Evolutionary conservation across 2,797 vertebrate genomes (phyloP), one percentile per base, ranked within the genome.

Genomic region (Melanotaenia maccullochi): DNA sequence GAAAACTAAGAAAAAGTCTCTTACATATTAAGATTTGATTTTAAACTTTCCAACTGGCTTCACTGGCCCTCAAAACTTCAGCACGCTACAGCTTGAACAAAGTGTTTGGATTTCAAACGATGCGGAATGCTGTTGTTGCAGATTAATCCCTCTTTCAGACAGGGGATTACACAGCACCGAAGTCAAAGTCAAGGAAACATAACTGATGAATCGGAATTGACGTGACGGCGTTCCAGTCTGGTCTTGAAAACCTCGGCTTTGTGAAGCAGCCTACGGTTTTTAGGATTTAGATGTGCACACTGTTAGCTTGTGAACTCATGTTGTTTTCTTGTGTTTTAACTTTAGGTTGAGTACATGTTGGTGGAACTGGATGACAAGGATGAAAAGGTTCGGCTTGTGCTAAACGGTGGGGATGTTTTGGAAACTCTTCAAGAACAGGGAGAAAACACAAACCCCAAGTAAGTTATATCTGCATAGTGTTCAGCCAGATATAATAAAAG

Each of bases 311-410:
- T 4, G 38, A 4, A 20, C 30, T 32, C 42, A 12, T 16, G 4
- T 18, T 68, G 44, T 49, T 36, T 33, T 60, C 0, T 68, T 59
- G 1, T 75, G 86, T 22, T 3, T 25, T 12, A 7, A 9, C 22
- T 87, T 32, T 51, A 99, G 98, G 98, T 99, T 57, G 98, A 99
- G 76, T 99, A 99, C 89, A 99, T 99, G 96, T 81, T 99, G 85
- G 93, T 99, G 65, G 95, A 96, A 69, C 93, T 99, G 84, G 96
- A 99, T 78, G 96, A 96, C 68, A 93, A 96, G 73, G 92, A 96
- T 62, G 95, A 97, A 85, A 98, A 95, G 87, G 98, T 96, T 30
- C 95, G 89, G 2, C 90, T 99, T 57, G 71, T 94, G 58, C 92
- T 99, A 74, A 95, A 93, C 0, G 95, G 95, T 56, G 93, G 90